phyloP scores from a whole-genome alignment of 2,113 vertebrate species.

The Bufo bufo region DNA sequence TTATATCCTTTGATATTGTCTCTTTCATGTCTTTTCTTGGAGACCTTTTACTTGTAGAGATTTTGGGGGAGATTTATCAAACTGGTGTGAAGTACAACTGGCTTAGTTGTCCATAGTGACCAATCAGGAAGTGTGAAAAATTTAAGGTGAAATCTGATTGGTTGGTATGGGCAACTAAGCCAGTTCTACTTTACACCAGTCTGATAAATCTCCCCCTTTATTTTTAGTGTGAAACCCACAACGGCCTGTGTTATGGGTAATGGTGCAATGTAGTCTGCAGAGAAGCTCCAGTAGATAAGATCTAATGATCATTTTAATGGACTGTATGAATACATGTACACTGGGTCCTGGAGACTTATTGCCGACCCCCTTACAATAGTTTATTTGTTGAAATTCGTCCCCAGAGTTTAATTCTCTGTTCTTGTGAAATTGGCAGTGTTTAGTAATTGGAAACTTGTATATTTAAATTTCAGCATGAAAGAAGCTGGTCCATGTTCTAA shows the following conservation, averaged over 20 bases:
- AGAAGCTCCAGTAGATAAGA: background rate
- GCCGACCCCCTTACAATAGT: conserved; percentile 15
- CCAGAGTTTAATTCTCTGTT: conserved; percentile 36
- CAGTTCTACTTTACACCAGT: too few relatives aligned
- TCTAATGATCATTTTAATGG: background rate
- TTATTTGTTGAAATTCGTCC: conserved; percentile 48
- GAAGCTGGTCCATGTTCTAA: conserved; percentile 38
- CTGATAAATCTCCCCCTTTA: too few relatives aligned
- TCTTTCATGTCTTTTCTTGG: background rate
- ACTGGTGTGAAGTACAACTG: too few relatives aligned
- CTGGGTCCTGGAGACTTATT: background rate
- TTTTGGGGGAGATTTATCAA: background rate
- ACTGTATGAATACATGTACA: background rate
- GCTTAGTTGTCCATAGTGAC: too few relatives aligned
- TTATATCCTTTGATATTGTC: background rate
- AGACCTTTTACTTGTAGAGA: background rate
- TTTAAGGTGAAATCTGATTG: too few relatives aligned
- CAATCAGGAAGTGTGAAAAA: too few relatives aligned
- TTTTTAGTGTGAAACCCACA: background rate
- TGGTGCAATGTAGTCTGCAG: background rate
- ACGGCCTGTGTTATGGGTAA: background rate
- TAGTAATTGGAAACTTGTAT: conserved; percentile 48
- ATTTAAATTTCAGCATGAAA: conserved; percentile 45
- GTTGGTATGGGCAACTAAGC: too few relatives aligned
- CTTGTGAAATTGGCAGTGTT: conserved; percentile 50